A percentile compares a stretch with the other conserved stretches of the same genome.
These are phyloP conservation scores for Psammodynastes pulverulentus DNA, from an alignment of 2,113 vertebrate genomes.

Conservation along the genomic window DNA sequence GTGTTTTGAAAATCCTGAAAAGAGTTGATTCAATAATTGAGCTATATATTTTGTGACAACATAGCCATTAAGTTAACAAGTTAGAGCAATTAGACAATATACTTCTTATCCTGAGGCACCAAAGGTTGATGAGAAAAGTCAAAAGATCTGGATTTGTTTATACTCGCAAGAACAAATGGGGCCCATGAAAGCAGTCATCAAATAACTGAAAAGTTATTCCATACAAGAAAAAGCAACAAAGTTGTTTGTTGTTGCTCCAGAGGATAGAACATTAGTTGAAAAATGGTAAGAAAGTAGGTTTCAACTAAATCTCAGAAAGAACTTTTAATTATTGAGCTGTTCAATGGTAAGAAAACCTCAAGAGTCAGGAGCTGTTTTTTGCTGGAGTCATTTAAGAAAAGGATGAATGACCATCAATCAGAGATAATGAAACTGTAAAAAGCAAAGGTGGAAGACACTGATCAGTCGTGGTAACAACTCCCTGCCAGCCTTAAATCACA, in stretches of 20 bases:
- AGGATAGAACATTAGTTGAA: background rate
- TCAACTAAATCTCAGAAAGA: background rate
- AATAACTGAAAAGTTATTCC: background rate
- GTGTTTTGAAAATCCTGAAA: background rate
- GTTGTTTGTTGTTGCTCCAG: background rate
- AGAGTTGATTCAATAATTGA: background rate
- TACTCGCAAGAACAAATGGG: background rate
- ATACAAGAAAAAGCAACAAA: background rate
- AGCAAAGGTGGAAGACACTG: background rate
- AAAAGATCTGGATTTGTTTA: background rate
- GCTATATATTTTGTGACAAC: background rate
- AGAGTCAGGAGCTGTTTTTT: background rate
- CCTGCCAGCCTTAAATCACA: background rate
- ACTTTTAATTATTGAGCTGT: background rate
- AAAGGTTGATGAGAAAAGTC: background rate
- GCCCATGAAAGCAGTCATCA: background rate
- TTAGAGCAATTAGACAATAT: background rate
- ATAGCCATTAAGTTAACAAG: background rate
- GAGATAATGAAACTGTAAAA: background rate
- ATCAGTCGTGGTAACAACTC: background rate
- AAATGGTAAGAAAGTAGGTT: background rate
- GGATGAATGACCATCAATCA: background rate
- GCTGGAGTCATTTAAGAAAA: background rate
- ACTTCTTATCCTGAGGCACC: background rate
- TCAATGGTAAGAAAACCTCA: background rate